phyloP scores from a whole-genome alignment of 2,113 vertebrate genomes.

The Empidonax traillii region DNA sequence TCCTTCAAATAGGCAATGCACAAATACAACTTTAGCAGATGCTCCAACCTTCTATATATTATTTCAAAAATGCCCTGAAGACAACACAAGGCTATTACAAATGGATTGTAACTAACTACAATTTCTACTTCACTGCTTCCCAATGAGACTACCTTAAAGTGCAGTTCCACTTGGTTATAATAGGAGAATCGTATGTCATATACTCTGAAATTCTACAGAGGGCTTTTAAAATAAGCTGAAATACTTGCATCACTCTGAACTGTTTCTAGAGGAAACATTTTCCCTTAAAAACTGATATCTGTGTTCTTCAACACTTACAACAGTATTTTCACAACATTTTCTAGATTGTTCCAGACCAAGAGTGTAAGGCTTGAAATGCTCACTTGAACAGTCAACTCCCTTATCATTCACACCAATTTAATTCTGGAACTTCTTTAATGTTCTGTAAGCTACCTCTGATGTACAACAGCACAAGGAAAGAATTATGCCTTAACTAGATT shows the following conservation, averaged over 20 bases:
- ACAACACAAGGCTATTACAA: constrained; percentile 48
- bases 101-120: constrained; percentile 31
- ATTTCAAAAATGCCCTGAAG: constrained; percentile 48
- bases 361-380: background rate
- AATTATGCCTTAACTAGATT: background rate
- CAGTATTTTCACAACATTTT: background rate
- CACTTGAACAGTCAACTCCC: background rate
- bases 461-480: background rate
- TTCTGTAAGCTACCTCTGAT: background rate
- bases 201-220: background rate
- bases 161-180: background rate
- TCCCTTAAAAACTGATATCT: background rate
- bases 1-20: constrained; percentile 61
- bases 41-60: constrained; percentile 47
- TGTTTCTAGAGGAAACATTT: background rate
- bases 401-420: background rate
- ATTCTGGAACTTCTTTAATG: background rate
- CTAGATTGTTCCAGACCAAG: background rate
- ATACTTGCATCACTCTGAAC: background rate
- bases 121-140: constrained; percentile 52
- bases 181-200: constrained; percentile 26
- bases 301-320: background rate
- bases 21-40: constrained; percentile 65
- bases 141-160: constrained; percentile 1
- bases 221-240: background rate